Conservation (phyloP, 2,113 vertebrate genomes). For the Coregonus clupeaformis region DNA sequence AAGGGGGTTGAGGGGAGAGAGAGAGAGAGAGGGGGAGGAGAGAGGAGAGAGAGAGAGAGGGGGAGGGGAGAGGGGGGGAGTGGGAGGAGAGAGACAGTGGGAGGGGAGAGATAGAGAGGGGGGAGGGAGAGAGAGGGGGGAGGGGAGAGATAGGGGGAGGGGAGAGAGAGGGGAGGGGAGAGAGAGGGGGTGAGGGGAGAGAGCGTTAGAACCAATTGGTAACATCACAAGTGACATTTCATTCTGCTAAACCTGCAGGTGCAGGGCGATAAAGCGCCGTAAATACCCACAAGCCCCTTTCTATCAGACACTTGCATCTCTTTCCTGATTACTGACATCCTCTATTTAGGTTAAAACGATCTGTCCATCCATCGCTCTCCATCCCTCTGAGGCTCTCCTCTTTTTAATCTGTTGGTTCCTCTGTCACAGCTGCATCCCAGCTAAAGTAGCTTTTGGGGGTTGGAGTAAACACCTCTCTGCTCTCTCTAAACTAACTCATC, state of each 20-base stretch:
- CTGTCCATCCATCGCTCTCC: conserved; percentile 5
- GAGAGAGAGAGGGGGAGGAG: rapidly evolving
- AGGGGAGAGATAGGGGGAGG: neutral
- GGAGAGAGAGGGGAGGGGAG: too few relatives aligned
- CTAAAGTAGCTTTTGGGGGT: conserved; percentile 8
- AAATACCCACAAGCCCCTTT: neutral
- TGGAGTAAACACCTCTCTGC: conserved; percentile 2
- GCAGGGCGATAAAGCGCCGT: too few relatives aligned
- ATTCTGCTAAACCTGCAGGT: too few relatives aligned
- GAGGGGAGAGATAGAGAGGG: too few relatives aligned
- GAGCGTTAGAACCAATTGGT: neutral
- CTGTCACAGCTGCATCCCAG: conserved; percentile 1
- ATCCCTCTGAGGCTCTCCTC: neutral
- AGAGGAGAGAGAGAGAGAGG: rapidly evolving
- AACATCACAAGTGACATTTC: too few relatives aligned
- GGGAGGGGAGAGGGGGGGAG: rapidly evolving
- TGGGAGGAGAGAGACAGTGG: too few relatives aligned
- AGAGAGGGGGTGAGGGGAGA: neutral
- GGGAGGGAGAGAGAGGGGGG: neutral
- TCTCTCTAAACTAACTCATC: conserved; percentile 35
- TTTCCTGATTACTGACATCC: neutral
- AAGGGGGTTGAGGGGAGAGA: neutral
- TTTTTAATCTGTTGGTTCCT: conserved; percentile 2
- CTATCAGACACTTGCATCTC: conserved; percentile 12
- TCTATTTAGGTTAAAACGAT: conserved; percentile 9